Evolutionary conservation across 92 coral and sea anemone species (phyloP).

Genomic region (Montipora capitata): DNA sequence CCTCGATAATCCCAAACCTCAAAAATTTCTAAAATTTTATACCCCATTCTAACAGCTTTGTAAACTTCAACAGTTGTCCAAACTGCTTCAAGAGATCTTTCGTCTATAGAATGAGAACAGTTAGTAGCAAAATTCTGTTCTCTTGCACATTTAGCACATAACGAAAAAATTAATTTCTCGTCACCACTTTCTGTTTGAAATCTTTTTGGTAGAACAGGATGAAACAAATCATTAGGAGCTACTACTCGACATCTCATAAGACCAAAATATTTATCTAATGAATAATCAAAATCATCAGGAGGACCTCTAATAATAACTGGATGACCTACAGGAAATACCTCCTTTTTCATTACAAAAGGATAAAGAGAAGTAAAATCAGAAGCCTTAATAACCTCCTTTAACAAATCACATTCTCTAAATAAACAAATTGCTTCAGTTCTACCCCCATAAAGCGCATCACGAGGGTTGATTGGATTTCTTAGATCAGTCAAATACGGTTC

Average conservation of each 20-base stretch:
- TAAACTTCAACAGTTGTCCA: too few species aligned
- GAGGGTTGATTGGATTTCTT: background rate
- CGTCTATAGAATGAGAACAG: too few species aligned
- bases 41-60: too few species aligned
- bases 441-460: background rate
- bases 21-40: too few species aligned
- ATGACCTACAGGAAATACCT: background rate
- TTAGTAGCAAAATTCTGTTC: too few species aligned
- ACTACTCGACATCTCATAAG: too few species aligned
- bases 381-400: background rate
- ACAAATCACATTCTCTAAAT: too few species aligned
- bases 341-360: background rate
- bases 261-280: background rate
- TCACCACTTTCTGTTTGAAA: background rate
- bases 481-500: background rate
- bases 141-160: background rate
- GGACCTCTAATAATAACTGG: background rate
- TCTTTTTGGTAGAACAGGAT: background rate
- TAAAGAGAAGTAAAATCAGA: background rate
- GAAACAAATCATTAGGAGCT: background rate
- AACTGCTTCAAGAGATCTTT: too few species aligned
- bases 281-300: background rate
- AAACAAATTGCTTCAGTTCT: background rate
- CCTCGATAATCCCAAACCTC: too few species aligned
- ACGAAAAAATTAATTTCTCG: background rate